Base-by-base conservation (phyloP, 2,888 invertebrate species). In the Cheiracanthium punctorium region DNA sequence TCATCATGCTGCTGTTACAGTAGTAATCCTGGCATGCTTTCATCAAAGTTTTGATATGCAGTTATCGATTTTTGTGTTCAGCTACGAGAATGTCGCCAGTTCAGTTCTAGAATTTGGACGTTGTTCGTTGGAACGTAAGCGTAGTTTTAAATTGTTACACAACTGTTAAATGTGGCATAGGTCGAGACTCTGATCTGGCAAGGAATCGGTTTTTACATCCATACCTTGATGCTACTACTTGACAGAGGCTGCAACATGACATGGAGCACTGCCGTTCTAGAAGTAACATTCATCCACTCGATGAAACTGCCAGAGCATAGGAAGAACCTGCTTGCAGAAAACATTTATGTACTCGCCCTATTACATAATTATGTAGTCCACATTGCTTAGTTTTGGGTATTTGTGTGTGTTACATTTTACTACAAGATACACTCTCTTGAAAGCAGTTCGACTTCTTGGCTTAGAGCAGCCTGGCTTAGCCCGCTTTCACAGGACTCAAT, bases 241-340 rank as follows among this genome's bases (percentile, higher is more conserved):
- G 37, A 12, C 7, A 70, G 70, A 5, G 14, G 37, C 20, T 30
- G 32, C 37, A 70, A 70, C 33, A 70, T 33, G 37, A 33, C 32
- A 70, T 7, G 70, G 10, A 32, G 0, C 37, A 20, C n/a, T 37
- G 17, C 20, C 37, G 1, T 70, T 1, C 41, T 70, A 37, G 70
- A 70, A 70, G 37, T 70, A 70, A 70, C 37, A 70, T 70, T 70
- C 33, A 37, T 37, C 24, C 0, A 70, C 37, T 70, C 20, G 7
- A 37, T 33, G 30, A 14, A 70, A 33, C 7, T 70, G 33, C 37
- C 37, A 70, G 70, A 70, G 5, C 37, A 24, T 70, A 70, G 70
- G 70, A 70, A 20, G 70, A 70, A 70, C 7, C 70, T 24, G 10
- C 0, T 37, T 30, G 2, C 37, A 33, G 17, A 70, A 70, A 70